Evolutionary conservation across 2,797 vertebrate species (phyloP), one percentile per base, ranked within the genome.

Genomic region (Psittacula derbiana): DNA sequence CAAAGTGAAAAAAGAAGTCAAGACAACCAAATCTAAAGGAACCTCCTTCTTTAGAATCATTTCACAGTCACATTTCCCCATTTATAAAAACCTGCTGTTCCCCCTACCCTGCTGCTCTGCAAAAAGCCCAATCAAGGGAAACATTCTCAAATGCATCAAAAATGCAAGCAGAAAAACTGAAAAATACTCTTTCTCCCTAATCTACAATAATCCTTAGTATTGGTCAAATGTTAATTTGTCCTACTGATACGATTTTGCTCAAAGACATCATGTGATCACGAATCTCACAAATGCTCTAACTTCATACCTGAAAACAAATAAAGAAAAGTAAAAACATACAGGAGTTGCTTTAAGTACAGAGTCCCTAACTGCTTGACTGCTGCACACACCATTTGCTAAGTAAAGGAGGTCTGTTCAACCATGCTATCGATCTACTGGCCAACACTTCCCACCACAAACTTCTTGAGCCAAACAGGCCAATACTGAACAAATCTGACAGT

Each of bases 231-330:
- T 20, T 83, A 78, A 76, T 87, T 89, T 31, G 41, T 91, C n/a
- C 50, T n/a, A 71, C 27, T 55, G 62, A 53, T 18, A 1, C 18
- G 6, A 52, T 89, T 86, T 62, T 87, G 21, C 43, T 92, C 40
- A 76, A 58, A 86, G 60, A 24, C 21, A 65, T 87, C 2, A 82
- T n/a, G 33, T 58, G 33, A 83, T 80, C 49, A 61, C 43, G 80
- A 78, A 87, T 67, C 41, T 89, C 57, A 93, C 24, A 74, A 85
- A 61, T 65, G 19, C 30, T 91, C 2, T 61, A 83, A 90, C 6
- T 58, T 24, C 72, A 41, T 8, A 78, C 14, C 8, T 79, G 66
- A 91, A 72, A 91, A 92, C 64, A 88, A 96, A 95, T 76, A 46
- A 44, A 44, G 43, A 10, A 85, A 95, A 94, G 87, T 38, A 61